Evolutionary conservation across 2,888 invertebrate genomes (phyloP), one percentile per base, ranked within the genome.

Genomic region (Eustalomyia histrio): DNA sequence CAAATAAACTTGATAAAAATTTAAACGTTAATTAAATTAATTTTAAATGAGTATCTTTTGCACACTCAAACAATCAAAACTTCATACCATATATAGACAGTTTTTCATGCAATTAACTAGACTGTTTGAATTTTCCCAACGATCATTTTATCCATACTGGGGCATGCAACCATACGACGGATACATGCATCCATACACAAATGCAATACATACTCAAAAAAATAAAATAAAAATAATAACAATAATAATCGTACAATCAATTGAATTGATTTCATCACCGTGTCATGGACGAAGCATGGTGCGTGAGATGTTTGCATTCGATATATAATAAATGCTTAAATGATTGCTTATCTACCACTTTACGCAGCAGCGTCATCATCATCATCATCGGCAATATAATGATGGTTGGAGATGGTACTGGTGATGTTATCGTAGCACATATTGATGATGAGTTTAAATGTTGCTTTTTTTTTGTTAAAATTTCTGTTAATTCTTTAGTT

Each of bases 21-120:
- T 67, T 75, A 67, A 39, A 74, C 81, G 78, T 81, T 81, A 81
- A 81, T 81, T 81, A 81, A 81, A 81, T 81, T 81, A 81, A 81
- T 81, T 71, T 78, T 78, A 81, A 81, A 81, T 81, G 81, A 81
- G 81, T 81, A 81, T 81, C 74, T 78, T 71, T 81, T 78, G 74
- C 71, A 74, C 69, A 57, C 24, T 47, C 65, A 58, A 61, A 64
- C 58, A 76, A 68, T 33, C 39, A 63, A 47, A 35, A 24, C 21
- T 47, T 16, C 14, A 17, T 55, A 24, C 50, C 24, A 55, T 55
- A 21, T 53, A 52, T 43, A 39, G 12, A 65, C 29, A 65, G 65
- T 65, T 57, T 68, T 47, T 53, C 69, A 57, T 50, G 63, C 55
- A 71, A 65, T 53, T 65, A 50, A 60, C 52, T 68, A 47, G 68